These are phyloP conservation scores for Sebastes oblongus DNA, from an alignment of 2,797 vertebrate species.

Conservation along the genomic window DNA sequence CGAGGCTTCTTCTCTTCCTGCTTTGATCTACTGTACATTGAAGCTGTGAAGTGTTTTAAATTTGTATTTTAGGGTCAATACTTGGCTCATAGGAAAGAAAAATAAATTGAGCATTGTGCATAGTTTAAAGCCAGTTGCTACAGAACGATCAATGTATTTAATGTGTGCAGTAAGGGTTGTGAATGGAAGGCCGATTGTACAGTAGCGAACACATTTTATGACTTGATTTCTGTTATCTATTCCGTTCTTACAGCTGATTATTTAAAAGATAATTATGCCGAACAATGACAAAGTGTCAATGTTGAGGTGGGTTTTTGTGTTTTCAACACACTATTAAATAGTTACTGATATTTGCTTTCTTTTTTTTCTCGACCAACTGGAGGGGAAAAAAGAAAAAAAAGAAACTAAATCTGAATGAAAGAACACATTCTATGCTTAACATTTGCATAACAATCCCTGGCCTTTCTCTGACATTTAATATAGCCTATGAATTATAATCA, in stretches of 20 bases:
- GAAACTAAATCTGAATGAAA: slow-evolving; percentile 59
- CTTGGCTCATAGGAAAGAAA: background rate
- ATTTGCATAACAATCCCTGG: slow-evolving; percentile 84
- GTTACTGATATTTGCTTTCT: slow-evolving; percentile 36
- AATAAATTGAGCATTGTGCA: background rate
- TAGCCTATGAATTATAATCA: slow-evolving; percentile 82
- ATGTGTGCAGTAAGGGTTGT: background rate
- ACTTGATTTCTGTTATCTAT: slow-evolving; percentile 1
- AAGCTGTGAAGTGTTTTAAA: background rate
- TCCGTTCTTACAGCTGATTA: slow-evolving; percentile 20
- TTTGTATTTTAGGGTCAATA: background rate
- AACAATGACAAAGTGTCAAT: slow-evolving; percentile 14
- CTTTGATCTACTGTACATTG: background rate
- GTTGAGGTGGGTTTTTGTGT: slow-evolving; percentile 10
- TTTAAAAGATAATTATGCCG: slow-evolving; percentile 33
- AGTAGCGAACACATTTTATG: background rate
- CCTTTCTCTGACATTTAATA: slow-evolving; percentile 85
- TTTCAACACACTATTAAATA: slow-evolving; percentile 38
- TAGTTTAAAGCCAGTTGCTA: background rate
- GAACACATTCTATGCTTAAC: slow-evolving; percentile 75
- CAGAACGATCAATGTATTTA: background rate
- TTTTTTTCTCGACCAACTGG: slow-evolving; percentile 21
- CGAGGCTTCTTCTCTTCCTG: background rate
- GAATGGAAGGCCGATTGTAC: background rate
- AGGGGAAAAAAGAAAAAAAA: background rate